phyloP scores from a whole-genome alignment of 2,888 invertebrate species.

The Himalopsyche japonica region DNA sequence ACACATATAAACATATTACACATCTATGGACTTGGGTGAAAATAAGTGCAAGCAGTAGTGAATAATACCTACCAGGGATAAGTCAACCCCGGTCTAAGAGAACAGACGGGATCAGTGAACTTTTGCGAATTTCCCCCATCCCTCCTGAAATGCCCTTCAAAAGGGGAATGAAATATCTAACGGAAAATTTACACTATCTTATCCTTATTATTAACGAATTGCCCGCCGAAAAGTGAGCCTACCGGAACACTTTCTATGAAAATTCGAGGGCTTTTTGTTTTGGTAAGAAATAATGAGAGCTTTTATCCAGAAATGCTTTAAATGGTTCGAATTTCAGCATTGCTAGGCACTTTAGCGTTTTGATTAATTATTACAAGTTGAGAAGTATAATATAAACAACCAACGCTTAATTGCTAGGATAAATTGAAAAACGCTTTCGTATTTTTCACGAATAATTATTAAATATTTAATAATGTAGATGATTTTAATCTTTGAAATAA shows the following conservation, averaged over 20 bases:
- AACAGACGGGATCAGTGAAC: conserved; percentile 25
- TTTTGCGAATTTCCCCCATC: background rate
- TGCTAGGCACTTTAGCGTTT: background rate
- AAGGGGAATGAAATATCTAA: background rate
- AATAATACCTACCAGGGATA: background rate
- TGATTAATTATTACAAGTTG: background rate
- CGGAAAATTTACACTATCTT: conserved; percentile 5
- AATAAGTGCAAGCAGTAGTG: background rate
- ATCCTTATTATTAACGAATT: conserved; percentile 8
- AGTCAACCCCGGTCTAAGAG: background rate
- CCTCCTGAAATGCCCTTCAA: background rate
- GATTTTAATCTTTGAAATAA: background rate
- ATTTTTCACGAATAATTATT: background rate
- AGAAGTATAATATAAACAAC: background rate
- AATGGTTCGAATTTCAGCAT: background rate
- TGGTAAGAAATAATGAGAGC: background rate
- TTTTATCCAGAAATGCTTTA: background rate
- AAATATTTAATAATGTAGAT: background rate
- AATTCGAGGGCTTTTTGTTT: background rate
- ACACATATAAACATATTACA: too few relatives aligned
- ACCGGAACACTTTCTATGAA: background rate
- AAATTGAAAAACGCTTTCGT: background rate
- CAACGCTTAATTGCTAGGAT: background rate
- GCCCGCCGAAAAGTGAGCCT: background rate
- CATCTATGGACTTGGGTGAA: background rate